phyloP scores from a whole-genome alignment of 2,888 invertebrate genomes.

The Tipula vernalis region DNA sequence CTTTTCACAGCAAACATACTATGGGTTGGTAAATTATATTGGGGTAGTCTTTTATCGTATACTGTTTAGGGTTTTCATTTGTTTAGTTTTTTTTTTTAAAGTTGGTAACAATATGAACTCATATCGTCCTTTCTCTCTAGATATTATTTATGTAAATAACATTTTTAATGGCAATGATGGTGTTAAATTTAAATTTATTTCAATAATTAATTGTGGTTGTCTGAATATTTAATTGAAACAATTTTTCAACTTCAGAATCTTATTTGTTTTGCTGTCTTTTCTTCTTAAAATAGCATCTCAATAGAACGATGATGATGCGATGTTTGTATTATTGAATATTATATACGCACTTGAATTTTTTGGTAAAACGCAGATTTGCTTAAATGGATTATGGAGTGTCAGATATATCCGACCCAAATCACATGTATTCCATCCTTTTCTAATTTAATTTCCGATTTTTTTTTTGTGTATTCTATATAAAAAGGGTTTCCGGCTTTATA shows the following conservation, averaged over 20 bases:
- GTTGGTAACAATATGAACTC: not conserved
- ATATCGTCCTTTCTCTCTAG: not conserved
- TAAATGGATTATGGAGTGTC: not conserved
- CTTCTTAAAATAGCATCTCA: constrained; percentile 4
- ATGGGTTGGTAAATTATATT: not conserved
- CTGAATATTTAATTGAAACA: not conserved
- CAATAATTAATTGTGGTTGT: not conserved
- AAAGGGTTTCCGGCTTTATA: not conserved
- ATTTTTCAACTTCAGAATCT: not conserved
- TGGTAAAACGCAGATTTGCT: not conserved
- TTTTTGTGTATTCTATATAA: not conserved
- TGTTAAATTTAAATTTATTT: not conserved
- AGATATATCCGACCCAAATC: not conserved
- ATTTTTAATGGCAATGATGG: not conserved
- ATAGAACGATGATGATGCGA: not conserved
- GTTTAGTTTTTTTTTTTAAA: not conserved
- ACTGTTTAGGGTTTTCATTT: not conserved
- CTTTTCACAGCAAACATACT: not conserved
- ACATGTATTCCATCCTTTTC: not conserved
- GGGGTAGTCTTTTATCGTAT: not conserved
- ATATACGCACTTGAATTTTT: not conserved
- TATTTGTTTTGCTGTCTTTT: not conserved
- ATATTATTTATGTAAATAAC: not conserved
- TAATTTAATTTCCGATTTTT: not conserved
- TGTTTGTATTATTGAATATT: not conserved